These are phyloP conservation scores for Urocitellus parryii DNA, from an alignment of 2,113 vertebrate genomes.

Conservation along the genomic window DNA sequence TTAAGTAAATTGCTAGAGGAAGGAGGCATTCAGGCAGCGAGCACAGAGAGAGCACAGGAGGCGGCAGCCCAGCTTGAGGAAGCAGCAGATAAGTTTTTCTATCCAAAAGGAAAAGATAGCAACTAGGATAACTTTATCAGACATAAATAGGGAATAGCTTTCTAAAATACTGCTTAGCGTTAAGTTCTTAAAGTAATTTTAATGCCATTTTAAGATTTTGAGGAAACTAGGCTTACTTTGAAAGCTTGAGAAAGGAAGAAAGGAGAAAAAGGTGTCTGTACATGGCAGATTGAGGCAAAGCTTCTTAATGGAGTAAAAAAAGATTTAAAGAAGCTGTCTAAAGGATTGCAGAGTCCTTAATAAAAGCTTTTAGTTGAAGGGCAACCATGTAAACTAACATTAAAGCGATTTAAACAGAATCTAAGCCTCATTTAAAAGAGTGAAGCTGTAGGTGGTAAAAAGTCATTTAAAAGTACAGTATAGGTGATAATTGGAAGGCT, in stretches of 20 bases:
- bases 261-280: not conserved
- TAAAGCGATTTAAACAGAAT: not conserved
- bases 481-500: not conserved
- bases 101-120: not conserved
- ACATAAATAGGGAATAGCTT: not conserved
- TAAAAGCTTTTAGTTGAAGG: not conserved
- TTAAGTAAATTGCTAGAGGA: too few species aligned
- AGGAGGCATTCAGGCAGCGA: conserved; percentile 56
- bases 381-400: not conserved
- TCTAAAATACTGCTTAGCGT: not conserved
- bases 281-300: not conserved
- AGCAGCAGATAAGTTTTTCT: conserved; percentile 37
- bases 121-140: not conserved
- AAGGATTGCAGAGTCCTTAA: not conserved
- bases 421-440: not conserved
- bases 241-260: not conserved
- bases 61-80: rapidly evolving
- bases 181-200: not conserved
- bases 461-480: not conserved
- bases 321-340: not conserved
- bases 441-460: not conserved
- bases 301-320: not conserved
- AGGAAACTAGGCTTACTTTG: not conserved
- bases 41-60: rapidly evolving
- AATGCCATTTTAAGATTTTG: not conserved